Evolutionary conservation across 2,888 invertebrate species (phyloP).

Genomic region (Aricia artaxerxes): DNA sequence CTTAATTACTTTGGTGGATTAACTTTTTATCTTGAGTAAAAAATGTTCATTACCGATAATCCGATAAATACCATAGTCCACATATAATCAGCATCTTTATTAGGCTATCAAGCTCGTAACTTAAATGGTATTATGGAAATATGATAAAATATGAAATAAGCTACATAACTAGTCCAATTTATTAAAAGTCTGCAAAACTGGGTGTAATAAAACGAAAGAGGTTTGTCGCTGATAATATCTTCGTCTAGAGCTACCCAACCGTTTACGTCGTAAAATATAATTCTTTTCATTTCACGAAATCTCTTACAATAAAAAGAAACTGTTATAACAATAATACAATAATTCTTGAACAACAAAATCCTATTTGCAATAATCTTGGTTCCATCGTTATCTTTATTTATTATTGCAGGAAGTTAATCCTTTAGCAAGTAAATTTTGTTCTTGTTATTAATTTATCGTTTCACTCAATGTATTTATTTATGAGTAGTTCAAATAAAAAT

Average conservation of each 20-base stretch:
- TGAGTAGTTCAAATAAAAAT: background rate
- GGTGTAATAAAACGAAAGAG: slow-evolving; percentile 17
- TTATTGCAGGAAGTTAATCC: background rate
- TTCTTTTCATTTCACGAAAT: slow-evolving; percentile 21
- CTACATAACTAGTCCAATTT: slow-evolving; percentile 7
- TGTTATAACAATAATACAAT: slow-evolving; percentile 5
- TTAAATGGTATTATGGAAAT: background rate
- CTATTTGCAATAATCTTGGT: background rate
- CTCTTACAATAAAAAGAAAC: slow-evolving; percentile 10
- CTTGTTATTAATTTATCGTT: background rate
- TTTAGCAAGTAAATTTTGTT: background rate
- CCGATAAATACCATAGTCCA: background rate
- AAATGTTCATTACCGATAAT: background rate
- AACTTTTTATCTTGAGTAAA: background rate
- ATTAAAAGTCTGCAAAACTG: slow-evolving; percentile 19
- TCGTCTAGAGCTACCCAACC: slow-evolving; percentile 15
- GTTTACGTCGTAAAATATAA: slow-evolving; percentile 15
- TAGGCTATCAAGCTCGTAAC: background rate
- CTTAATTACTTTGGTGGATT: background rate
- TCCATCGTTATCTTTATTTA: background rate
- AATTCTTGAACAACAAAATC: background rate
- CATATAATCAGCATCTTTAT: background rate
- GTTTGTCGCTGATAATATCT: slow-evolving; percentile 10
- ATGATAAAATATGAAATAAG: background rate
- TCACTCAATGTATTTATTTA: background rate